Evolutionary conservation across 2,888 invertebrate genomes (phyloP), one percentile per base, ranked within the genome.

Genomic region (Agrotis segetum): DNA sequence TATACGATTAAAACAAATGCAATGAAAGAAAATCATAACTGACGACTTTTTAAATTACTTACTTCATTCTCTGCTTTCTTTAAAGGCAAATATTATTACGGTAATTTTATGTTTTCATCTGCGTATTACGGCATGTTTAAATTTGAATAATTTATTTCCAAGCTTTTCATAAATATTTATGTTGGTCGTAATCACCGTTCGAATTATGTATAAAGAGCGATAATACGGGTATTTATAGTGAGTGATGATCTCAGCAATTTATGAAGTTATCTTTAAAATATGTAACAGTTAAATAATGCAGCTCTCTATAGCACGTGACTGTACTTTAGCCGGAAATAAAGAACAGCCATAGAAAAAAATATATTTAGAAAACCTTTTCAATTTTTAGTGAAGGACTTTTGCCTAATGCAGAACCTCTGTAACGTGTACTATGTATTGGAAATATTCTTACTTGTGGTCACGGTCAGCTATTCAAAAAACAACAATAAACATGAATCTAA

Each of bases 1-100:
- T 72, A 59, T 74, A 69, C 70, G 72, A 79, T 82, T 67, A 81
- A 79, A 80, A 67, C 74, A 74, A 69, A 74, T 47, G 79, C 46
- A 68, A 74, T 68, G 59, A 60, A 67, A 64, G 79, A 77, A 66
- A 73, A 63, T 52, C 29, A 49, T 67, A 52, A 52, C 29, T 55
- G 62, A 67, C 58, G 16, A 58, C 24, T 61, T n/a, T 47, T 49
- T 49, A 34, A 53, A 75, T 77, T 14, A 64, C 67, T 77, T 14
- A 64, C 67, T 77, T 50, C 1, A 81, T 65, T 56, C 24, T 55
- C 62, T 44, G 61, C 47, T 78, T 76, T 78, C 81, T 59, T 59
- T 74, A 19, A 61, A 80, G 55, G n/a, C 68, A 56, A n/a, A n/a
- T 74, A 66, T 65, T 58, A 76, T 59, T 11, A 40, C 40, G 59